These are phyloP conservation scores for Chrysomela aeneicollis DNA, from an alignment of 2,888 invertebrate species.

Conservation along the genomic window DNA sequence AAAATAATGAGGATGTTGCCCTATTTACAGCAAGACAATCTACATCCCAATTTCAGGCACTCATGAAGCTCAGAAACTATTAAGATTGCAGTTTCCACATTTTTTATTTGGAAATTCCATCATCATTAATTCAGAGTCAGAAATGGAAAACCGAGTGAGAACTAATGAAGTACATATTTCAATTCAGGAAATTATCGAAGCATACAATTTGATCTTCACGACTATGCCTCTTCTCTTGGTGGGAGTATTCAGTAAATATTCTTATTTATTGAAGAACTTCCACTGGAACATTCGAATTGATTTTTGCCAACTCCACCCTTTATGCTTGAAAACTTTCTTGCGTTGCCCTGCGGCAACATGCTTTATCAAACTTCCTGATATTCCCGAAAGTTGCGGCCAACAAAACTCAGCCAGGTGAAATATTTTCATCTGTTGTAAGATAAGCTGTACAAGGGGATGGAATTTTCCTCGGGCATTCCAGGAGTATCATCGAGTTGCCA, in stretches of 20 bases:
- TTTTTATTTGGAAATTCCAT: no score
- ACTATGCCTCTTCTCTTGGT: no score
- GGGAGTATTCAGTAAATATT: not conserved
- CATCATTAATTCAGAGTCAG: no score
- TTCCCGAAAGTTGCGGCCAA: constrained; percentile 20
- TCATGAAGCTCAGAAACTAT: no score
- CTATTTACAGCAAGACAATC: no score
- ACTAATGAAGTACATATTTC: no score
- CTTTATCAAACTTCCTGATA: constrained; percentile 25
- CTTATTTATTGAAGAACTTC: not conserved
- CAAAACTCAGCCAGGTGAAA: constrained; percentile 29
- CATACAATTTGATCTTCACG: no score
- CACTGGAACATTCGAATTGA: not conserved
- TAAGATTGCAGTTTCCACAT: no score
- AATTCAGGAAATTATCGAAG: no score
- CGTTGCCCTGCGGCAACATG: not conserved
- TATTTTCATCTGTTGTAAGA: constrained; percentile 27
- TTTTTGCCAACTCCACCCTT: not conserved
- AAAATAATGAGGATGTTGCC: no score
- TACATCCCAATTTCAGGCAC: no score
- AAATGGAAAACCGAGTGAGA: no score
- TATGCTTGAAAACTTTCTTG: not conserved
- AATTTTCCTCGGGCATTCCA: constrained; percentile 11
- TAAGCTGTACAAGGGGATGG: constrained; percentile 20
- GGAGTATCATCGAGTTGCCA: constrained; percentile 26